phyloP scores from a whole-genome alignment of 2,888 invertebrate species.

The Ectobius pallidus region DNA sequence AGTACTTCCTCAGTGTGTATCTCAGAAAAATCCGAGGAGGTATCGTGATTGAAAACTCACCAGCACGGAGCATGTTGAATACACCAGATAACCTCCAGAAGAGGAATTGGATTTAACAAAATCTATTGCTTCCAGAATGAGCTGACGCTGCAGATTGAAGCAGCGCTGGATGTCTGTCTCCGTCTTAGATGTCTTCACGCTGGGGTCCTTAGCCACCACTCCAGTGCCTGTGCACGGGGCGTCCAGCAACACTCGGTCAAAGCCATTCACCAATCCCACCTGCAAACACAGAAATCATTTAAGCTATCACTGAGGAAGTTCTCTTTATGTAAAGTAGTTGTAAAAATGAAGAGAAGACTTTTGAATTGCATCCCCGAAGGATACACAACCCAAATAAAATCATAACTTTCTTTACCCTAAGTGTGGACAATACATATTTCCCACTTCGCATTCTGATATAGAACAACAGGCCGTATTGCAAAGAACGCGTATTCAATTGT shows the following conservation, averaged over 20 bases:
- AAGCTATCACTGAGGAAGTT: too few species aligned
- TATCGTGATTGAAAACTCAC: slow-evolving; percentile 52
- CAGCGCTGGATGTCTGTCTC: slow-evolving; percentile 89
- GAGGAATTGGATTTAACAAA: slow-evolving; percentile 90
- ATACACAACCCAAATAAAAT: too few species aligned
- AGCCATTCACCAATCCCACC: slow-evolving; percentile 86
- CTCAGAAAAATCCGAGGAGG: background rate
- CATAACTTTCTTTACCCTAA: too few species aligned
- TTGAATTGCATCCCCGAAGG: too few species aligned
- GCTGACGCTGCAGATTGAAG: slow-evolving; percentile 88
- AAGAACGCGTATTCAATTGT: too few species aligned
- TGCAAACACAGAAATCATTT: slow-evolving; percentile 51
- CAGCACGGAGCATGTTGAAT: slow-evolving; percentile 97
- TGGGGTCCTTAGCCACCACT: slow-evolving; percentile 95
- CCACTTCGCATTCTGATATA: too few species aligned
- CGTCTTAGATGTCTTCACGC: slow-evolving; percentile 93
- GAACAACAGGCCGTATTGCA: too few species aligned
- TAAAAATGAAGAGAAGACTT: too few species aligned
- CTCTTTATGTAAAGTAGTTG: too few species aligned
- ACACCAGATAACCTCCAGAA: slow-evolving; percentile 94
- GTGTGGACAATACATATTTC: too few species aligned
- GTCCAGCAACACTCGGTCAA: slow-evolving; percentile 94
- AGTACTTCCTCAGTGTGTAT: too few species aligned
- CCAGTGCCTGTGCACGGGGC: slow-evolving; percentile 99
- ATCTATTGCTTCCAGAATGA: slow-evolving; percentile 96